Percentiles rank a stretch among this genome's conserved stretches.
Evolutionary conservation across 2,797 vertebrate species (phyloP).

Genomic region (Lutra lutra): DNA sequence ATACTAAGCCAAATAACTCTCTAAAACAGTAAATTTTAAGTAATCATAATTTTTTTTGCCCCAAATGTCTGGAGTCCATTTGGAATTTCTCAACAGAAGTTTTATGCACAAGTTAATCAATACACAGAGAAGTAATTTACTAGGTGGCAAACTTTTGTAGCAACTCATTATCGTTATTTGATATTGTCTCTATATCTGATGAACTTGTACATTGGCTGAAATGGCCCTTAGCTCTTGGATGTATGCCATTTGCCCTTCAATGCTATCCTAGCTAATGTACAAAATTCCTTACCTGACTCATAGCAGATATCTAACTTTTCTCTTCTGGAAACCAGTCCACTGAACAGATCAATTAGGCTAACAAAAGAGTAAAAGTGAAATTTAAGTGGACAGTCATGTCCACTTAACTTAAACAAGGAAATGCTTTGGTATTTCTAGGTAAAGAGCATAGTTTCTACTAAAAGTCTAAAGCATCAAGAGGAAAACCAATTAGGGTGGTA

Average conservation of each 20-base stretch:
- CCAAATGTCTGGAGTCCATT: not conserved
- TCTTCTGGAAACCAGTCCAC: slow-evolving; percentile 56
- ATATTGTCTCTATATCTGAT: not conserved
- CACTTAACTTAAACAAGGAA: not conserved
- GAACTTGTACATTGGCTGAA: slow-evolving; percentile 24
- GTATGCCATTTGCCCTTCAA: slow-evolving; percentile 1
- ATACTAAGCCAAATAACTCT: slow-evolving; percentile 55
- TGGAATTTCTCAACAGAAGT: slow-evolving; percentile 44
- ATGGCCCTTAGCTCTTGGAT: not conserved
- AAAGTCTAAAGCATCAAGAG: not conserved
- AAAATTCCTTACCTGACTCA: slow-evolving; percentile 50
- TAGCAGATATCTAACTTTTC: not conserved
- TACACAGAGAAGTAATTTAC: not conserved
- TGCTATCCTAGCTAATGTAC: not conserved
- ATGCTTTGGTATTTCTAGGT: slow-evolving; percentile 49
- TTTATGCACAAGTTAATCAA: slow-evolving; percentile 34
- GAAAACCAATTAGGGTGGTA: not conserved
- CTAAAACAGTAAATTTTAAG: slow-evolving; percentile 39
- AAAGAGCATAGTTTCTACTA: not conserved
- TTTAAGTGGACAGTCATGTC: slow-evolving; percentile 1
- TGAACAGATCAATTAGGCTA: slow-evolving; percentile 38
- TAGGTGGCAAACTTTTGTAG: not conserved
- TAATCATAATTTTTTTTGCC: not conserved
- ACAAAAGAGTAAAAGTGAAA: slow-evolving; percentile 52
- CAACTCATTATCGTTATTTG: not conserved